phyloP scores from a whole-genome alignment of 2,113 vertebrate genomes.

The Platanista minor region DNA sequence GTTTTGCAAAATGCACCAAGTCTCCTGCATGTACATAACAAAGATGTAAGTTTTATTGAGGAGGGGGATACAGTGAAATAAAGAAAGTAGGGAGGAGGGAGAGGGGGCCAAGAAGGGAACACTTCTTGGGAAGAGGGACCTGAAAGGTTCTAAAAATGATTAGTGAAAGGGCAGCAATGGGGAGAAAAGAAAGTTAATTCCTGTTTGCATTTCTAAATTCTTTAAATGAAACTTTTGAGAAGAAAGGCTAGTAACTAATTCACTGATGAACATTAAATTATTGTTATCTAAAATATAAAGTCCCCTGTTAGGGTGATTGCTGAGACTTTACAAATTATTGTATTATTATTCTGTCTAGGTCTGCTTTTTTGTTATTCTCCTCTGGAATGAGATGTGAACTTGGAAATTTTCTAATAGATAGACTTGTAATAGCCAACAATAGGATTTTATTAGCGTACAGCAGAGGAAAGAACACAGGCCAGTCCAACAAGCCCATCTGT shows the following conservation, averaged over 20 bases:
- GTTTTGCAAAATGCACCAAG: background rate
- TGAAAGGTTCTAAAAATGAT: background rate
- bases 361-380: background rate
- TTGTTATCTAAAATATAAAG: background rate
- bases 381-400: background rate
- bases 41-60: background rate
- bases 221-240: background rate
- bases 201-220: background rate
- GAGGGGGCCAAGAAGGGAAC: background rate
- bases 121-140: background rate
- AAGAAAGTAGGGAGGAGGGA: background rate
- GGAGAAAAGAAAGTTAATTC: background rate
- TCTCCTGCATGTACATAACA: slow-evolving; percentile 28
- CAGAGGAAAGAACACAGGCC: background rate
- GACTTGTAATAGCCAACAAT: background rate
- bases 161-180: background rate
- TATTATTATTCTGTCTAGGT: background rate
- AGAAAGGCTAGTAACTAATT: slow-evolving; percentile 5
- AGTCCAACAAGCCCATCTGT: background rate
- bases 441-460: background rate
- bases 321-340: background rate
- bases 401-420: background rate
- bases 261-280: background rate
- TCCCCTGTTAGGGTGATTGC: background rate
- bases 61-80: background rate